Conservation (phyloP, 2,888 invertebrate species). For the Drosophila nr. fundita region DNA sequence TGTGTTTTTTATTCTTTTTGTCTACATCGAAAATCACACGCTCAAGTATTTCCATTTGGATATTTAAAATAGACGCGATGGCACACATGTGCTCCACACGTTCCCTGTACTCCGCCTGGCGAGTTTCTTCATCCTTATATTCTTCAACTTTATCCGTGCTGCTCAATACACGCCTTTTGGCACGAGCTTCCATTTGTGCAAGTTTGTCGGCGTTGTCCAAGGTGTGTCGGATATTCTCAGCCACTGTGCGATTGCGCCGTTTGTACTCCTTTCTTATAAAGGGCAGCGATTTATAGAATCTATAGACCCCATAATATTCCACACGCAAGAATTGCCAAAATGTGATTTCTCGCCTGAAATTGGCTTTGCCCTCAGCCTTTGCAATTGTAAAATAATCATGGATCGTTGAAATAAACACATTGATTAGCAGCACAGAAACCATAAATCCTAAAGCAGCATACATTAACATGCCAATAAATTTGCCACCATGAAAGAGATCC, state of each 20-base stretch:
- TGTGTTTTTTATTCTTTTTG: not conserved
- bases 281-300: not conserved
- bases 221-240: constrained; percentile 39
- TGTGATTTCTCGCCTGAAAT: constrained; percentile 42
- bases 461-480: constrained; percentile 68
- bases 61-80: constrained; percentile 25
- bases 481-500: constrained; percentile 74
- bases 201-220: constrained; percentile 13
- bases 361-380: constrained; percentile 30
- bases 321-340: constrained; percentile 72
- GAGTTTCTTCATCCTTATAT: constrained; percentile 18
- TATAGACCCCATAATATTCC: constrained; percentile 40
- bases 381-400: constrained; percentile 69
- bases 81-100: constrained; percentile 23
- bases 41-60: constrained; percentile 55
- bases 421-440: constrained; percentile 76
- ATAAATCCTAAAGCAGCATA: constrained; percentile 72
- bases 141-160: not conserved
- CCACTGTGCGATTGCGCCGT: constrained; percentile 45
- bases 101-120: constrained; percentile 29
- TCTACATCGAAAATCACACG: constrained; percentile 17
- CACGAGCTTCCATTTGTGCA: not conserved
- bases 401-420: constrained; percentile 78
- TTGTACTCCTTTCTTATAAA: constrained; percentile 19
- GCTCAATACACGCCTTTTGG: not conserved